Evolutionary conservation across 2,797 vertebrate species (phyloP), one percentile per base, ranked within the genome.

Genomic region (Diglossa cyanea): DNA sequence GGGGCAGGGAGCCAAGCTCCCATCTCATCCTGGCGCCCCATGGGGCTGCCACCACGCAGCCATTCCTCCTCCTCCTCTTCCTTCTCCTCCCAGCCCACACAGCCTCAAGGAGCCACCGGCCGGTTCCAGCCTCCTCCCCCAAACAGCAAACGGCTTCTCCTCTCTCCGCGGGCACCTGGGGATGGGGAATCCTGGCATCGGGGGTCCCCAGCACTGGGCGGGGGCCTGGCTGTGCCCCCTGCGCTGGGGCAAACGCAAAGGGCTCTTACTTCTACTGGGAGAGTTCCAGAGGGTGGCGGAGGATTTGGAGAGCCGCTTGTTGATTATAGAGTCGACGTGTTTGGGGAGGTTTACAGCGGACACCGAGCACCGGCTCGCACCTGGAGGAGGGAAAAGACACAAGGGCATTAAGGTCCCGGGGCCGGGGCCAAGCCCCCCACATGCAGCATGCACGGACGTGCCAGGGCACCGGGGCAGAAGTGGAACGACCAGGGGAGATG

Each of bases 261-360:
- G 97, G 96, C 97, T 97, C 99, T 99, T 99, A 99, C 99, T 99
- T 99, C 99, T 99, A 98, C 98, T 98, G 98, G 99, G 99, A 95
- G 99, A 99, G 98, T 99, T 99, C 99, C 99, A 99, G 97, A 99
- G 99, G 92, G 99, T 99, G 98, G 99, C 99, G 21, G 99, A 99
- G 98, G 99, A 99, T 98, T 99, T 99, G 99, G 99, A 99, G 98
- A 99, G 99, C 96, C 99, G 98, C 98, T 99, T 99, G 99, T 99
- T 99, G 98, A 99, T 98, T 98, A 99, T 99, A 98, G 99, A 99
- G 98, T 99, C 99, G 99, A 99, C 99, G 95, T 99, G 99, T 99
- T 99, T 99, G 98, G 99, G 99, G 95, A 99, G 99, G 98, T 99
- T 99, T 98, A 99, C 99, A 93, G 99, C 98, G 96, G 99, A 99